A percentile compares a stretch with the other conserved stretches of the same genome.
Evolutionary conservation across 2,797 vertebrate genomes (phyloP).

Genomic region (Helostoma temminkii): DNA sequence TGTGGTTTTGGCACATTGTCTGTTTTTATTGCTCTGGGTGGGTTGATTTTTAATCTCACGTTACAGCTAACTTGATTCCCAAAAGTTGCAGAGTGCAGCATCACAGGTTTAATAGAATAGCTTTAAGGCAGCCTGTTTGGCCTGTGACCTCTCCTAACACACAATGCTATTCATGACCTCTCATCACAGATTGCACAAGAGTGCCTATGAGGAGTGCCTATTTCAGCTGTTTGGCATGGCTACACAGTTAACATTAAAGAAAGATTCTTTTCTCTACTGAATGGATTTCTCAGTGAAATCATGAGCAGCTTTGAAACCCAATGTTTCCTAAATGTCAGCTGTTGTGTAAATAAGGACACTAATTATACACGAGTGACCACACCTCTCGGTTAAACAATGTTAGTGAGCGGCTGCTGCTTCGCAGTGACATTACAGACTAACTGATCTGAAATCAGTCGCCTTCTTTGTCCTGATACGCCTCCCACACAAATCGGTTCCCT

Average conservation of each 20-base stretch:
- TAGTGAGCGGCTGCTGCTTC: not conserved
- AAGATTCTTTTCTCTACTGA: not conserved
- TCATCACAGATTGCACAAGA: too few species aligned
- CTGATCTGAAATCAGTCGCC: slow-evolving; percentile 71
- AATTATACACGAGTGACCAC: slow-evolving; percentile 2
- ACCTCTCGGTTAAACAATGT: slow-evolving; percentile 30
- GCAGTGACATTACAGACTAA: slow-evolving; percentile 38
- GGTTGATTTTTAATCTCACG: too few species aligned
- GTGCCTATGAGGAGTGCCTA: too few species aligned
- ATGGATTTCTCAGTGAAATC: not conserved
- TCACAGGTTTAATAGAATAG: too few species aligned
- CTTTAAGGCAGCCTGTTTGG: too few species aligned
- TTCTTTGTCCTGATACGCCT: slow-evolving; percentile 74
- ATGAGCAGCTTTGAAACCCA: not conserved
- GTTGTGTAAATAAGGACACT: slow-evolving; percentile 13
- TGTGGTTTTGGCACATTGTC: too few species aligned
- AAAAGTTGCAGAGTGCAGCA: too few species aligned
- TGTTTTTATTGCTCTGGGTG: too few species aligned
- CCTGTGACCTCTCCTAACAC: too few species aligned
- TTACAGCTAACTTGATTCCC: too few species aligned
- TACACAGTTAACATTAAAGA: not conserved
- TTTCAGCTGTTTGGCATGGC: too few species aligned
- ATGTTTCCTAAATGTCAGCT: slow-evolving; percentile 10
- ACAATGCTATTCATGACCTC: too few species aligned
- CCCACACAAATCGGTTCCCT: slow-evolving; percentile 82